A percentile compares a stretch with the other conserved stretches of the same genome.
Evolutionary conservation across 1,140 invertebrate genomes (phyloP).

Genomic region (Druon quercuslanigerum): DNA sequence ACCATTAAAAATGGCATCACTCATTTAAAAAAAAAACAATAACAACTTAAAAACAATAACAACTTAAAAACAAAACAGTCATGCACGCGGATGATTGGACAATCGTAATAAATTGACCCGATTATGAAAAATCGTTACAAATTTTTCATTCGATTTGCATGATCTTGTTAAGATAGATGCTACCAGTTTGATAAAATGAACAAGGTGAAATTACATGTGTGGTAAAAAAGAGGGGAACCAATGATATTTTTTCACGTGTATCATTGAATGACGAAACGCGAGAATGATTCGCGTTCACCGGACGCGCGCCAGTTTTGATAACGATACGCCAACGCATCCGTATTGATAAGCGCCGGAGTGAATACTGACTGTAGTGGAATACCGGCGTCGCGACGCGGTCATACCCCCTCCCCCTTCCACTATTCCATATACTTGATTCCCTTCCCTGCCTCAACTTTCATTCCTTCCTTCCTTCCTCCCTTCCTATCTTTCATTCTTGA

Average conservation of each 20-base stretch:
- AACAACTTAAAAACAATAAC: not conserved
- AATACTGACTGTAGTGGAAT: constrained; percentile 15
- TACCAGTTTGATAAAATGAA: too few species aligned
- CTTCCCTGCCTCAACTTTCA: not conserved
- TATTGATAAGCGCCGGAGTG: constrained; percentile 13
- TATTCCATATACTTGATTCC: not conserved
- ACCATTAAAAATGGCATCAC: not conserved
- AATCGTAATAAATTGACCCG: not conserved
- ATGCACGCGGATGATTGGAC: not conserved
- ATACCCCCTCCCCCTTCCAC: constrained; percentile 15
- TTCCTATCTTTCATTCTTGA: not conserved
- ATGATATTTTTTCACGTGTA: constrained; percentile 12
- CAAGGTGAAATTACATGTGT: not conserved
- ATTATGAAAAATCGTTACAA: not conserved
- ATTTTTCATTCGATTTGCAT: too few species aligned
- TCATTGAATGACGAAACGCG: not conserved
- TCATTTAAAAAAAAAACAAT: not conserved
- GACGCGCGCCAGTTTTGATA: not conserved
- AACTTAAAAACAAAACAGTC: not conserved
- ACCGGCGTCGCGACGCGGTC: constrained; percentile 28
- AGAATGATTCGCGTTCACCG: not conserved
- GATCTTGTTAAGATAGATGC: too few species aligned
- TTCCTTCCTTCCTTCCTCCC: not conserved
- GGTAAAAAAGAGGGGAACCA: not conserved
- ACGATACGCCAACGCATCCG: not conserved